Evolutionary conservation across 2,113 vertebrate species (phyloP).

Genomic region (Ahaetulla prasina): DNA sequence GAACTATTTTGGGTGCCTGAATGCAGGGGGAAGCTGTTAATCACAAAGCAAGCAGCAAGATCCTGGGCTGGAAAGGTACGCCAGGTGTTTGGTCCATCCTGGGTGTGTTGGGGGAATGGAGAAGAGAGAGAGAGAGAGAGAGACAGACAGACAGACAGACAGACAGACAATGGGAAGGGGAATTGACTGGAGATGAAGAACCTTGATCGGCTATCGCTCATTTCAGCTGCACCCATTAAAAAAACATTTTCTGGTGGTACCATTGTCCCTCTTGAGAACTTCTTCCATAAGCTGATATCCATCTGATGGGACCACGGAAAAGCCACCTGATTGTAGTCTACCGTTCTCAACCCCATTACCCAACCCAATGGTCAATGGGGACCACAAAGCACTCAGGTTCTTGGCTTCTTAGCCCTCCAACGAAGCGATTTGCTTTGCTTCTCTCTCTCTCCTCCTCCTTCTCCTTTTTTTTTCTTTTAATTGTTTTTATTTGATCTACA

Average conservation of each 20-base stretch:
- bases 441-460: too few species aligned
- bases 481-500: constrained; percentile 43
- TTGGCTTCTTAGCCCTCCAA: constrained; percentile 47
- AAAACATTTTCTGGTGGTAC: constrained; percentile 28
- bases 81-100: constrained; percentile 7
- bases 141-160: neutral
- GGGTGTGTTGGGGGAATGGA: neutral
- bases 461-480: constrained; percentile 20
- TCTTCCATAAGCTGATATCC: neutral
- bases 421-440: constrained; percentile 35
- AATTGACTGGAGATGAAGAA: neutral
- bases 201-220: neutral
- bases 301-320: neutral
- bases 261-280: neutral
- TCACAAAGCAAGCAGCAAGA: constrained; percentile 43
- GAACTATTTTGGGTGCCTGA: constrained; percentile 65
- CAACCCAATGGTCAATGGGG: neutral
- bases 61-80: constrained; percentile 28
- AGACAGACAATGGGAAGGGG: neutral
- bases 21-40: constrained; percentile 51
- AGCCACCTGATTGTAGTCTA: neutral
- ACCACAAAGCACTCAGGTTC: neutral
- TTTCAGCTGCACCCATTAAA: neutral
- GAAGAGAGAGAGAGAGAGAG: neutral
- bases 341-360: too few species aligned